Evolutionary conservation across 2,888 invertebrate species (phyloP), one percentile per base, ranked within the genome.

Genomic region (Trichogramma dendrolimi): DNA sequence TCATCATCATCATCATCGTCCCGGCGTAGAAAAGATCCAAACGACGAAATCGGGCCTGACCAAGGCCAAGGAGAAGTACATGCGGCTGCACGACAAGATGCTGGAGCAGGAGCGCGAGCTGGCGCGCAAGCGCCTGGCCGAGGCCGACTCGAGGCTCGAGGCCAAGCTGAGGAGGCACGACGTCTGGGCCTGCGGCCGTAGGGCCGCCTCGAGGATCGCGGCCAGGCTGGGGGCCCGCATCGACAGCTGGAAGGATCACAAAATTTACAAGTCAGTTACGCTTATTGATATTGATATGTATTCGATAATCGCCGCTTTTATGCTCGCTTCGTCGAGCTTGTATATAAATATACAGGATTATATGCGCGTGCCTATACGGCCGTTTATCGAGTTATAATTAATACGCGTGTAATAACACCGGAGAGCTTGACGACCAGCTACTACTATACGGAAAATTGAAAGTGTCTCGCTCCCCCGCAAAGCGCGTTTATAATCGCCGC

Each of bases 121-220:
- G 7, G 8, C 8, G n/a, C 51, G 14, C 4, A 11, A 5, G 49
- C 27, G 42, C 5, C 5, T 6, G 4, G 6, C 5, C 10, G 51
- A 47, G 11, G 58, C 11, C 11, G 11, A 11, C 5, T 14, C 11
- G 5, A 55, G n/a, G 27, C 27, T 27, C 27, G 55, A 54, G 11
- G 43, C 27, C 27, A 40, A 6, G 8, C 1, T 40, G 7, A 51
- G 4, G 27, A 5, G 10, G 41, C 42, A 38, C 6, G 40, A 50
- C 14, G 42, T 38, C 4, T 78, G 84, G 27, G 80, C 83, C 0
- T 71, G 81, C 39, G 82, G 82, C 65, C 84, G 83, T 1, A 80
- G 81, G 64, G 79, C 78, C 67, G 81, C 82, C 64, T 82, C 81
- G 69, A 62, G 79, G 10, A 72, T 79, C 7, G 79, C 81, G 62